Percentiles rank a stretch among this genome's conserved stretches.
Evolutionary conservation across 2,888 invertebrate species (phyloP).

Genomic region (Leucophenga montana): DNA sequence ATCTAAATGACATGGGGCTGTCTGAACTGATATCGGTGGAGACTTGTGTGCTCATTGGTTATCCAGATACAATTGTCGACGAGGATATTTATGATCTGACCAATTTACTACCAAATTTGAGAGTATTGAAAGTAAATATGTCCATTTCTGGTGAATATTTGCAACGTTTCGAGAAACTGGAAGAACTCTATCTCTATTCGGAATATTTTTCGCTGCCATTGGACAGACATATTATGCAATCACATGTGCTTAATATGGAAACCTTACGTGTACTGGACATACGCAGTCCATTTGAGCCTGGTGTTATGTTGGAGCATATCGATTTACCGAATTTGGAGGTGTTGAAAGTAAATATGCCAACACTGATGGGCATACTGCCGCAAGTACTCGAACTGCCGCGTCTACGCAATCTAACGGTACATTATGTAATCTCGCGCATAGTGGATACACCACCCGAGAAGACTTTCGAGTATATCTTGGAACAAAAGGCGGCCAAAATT

Average conservation of each 20-base stretch:
- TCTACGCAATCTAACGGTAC: background rate
- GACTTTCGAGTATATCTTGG: background rate
- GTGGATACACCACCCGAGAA: background rate
- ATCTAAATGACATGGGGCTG: constrained; percentile 54
- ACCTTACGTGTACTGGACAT: background rate
- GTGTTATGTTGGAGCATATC: background rate
- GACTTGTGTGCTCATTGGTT: background rate
- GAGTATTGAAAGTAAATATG: background rate
- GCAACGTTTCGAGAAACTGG: background rate
- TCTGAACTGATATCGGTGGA: constrained; percentile 10
- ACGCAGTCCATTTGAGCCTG: background rate
- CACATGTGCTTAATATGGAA: background rate
- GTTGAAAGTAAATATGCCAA: background rate
- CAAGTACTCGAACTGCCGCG: constrained; percentile 1
- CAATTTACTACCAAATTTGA: constrained; percentile 34
- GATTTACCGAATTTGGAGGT: constrained; percentile 9
- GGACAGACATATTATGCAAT: background rate
- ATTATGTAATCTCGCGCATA: background rate
- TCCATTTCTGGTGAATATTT: background rate
- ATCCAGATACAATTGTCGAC: constrained; percentile 34
- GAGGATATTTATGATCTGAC: constrained; percentile 53
- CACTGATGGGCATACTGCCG: background rate
- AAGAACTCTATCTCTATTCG: background rate
- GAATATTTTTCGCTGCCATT: background rate
- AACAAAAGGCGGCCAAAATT: background rate